These are phyloP conservation scores for Morone chrysops DNA, from an alignment of 2,113 vertebrate species.

Conservation along the genomic window DNA sequence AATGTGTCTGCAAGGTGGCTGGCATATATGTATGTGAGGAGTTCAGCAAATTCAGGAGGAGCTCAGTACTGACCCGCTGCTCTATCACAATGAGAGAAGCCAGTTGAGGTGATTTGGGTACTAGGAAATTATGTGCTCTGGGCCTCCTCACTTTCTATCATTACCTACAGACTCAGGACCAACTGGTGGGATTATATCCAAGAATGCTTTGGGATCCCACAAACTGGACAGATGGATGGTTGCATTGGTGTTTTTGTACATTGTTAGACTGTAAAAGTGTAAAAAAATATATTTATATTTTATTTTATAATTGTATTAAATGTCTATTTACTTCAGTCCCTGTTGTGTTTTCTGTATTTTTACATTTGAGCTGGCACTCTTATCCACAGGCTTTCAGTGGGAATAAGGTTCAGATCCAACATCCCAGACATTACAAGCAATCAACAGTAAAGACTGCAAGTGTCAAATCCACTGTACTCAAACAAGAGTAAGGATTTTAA, in stretches of 20 bases:
- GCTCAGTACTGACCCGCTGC: neutral
- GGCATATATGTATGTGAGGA: neutral
- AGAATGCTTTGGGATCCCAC: neutral
- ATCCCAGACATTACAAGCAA: constrained; percentile 33
- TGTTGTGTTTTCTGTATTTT: constrained; percentile 12
- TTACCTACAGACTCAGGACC: neutral
- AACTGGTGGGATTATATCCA: constrained; percentile 19
- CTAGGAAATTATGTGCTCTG: neutral
- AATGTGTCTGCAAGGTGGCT: neutral
- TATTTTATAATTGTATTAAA: neutral
- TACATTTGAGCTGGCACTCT: neutral
- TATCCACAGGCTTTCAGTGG: neutral
- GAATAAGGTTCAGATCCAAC: constrained; percentile 20
- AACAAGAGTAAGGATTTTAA: constrained; percentile 50
- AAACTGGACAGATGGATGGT: neutral
- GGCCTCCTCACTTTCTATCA: neutral
- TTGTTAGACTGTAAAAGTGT: neutral
- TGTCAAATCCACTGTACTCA: constrained; percentile 44
- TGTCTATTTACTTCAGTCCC: constrained; percentile 11
- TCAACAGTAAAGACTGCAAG: constrained; percentile 32
- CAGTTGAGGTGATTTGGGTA: neutral
- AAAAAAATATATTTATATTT: too few species aligned
- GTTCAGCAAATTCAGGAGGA: constrained; percentile 7
- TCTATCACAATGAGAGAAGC: neutral
- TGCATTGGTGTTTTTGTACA: neutral